Percentiles rank a stretch among this genome's conserved stretches.
Conservation (phyloP, 2,113 vertebrate genomes). For the Spea multiplicata region DNA sequence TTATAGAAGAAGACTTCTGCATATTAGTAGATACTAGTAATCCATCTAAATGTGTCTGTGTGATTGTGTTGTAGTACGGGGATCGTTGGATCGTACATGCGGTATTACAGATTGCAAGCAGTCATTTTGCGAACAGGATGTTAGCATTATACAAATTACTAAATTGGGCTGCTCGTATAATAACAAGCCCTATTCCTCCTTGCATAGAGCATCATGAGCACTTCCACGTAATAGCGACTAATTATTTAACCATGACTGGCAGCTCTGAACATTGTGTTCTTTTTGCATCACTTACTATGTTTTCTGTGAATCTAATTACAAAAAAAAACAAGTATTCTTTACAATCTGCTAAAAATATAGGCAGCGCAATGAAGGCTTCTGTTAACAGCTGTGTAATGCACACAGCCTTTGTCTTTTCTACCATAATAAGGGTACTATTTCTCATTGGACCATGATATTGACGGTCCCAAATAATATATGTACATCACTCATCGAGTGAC, state of each 20-base stretch:
- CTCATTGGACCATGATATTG: background rate
- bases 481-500: background rate
- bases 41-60: background rate
- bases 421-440: background rate
- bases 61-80: background rate
- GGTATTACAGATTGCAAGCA: background rate
- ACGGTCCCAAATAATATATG: background rate
- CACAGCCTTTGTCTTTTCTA: background rate
- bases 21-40: background rate
- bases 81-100: background rate
- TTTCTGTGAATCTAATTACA: slow-evolving; percentile 64
- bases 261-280: slow-evolving; percentile 65
- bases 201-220: slow-evolving; percentile 53
- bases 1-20: no score
- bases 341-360: slow-evolving; percentile 50
- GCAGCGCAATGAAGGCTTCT: slow-evolving; percentile 40
- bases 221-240: slow-evolving; percentile 62
- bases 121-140: slow-evolving; percentile 45
- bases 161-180: slow-evolving; percentile 48
- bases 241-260: slow-evolving; percentile 68
- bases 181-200: slow-evolving; percentile 51
- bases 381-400: background rate
- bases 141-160: slow-evolving; percentile 56
- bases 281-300: slow-evolving; percentile 63
- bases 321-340: slow-evolving; percentile 57